Evolutionary conservation across 2,797 vertebrate genomes (phyloP).

Genomic region (Thunnus albacares): DNA sequence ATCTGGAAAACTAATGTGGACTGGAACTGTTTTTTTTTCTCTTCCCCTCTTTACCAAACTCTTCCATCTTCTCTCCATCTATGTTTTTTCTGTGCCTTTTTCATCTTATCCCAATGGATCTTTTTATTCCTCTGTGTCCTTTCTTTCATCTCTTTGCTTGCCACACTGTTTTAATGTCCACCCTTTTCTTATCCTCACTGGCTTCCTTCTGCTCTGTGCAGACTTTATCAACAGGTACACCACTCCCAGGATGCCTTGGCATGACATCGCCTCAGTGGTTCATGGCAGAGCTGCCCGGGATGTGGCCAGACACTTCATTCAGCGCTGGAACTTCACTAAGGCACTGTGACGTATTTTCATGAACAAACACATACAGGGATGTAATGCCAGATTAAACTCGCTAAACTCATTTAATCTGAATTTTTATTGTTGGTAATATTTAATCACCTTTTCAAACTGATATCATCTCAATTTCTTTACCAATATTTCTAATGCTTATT

Average conservation of each 20-base stretch:
- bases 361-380: background rate
- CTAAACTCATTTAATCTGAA: background rate
- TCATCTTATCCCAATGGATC: background rate
- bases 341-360: constrained; percentile 64
- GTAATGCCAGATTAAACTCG: constrained; percentile 3
- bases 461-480: background rate
- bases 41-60: background rate
- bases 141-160: background rate
- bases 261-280: constrained; percentile 93
- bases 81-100: background rate
- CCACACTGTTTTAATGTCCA: background rate
- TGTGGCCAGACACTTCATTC: constrained; percentile 96
- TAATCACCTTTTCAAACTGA: background rate
- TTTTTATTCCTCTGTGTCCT: background rate
- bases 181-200: background rate
- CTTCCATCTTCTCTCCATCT: background rate
- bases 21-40: background rate
- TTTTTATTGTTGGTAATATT: background rate
- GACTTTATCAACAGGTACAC: constrained; percentile 97
- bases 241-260: constrained; percentile 98
- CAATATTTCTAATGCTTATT: no score
- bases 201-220: constrained; percentile 50
- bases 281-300: constrained; percentile 94
- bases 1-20: constrained; percentile 3
- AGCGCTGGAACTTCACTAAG: constrained; percentile 99